A percentile compares a stretch with the other conserved stretches of the same genome.
Evolutionary conservation across 2,888 invertebrate species (phyloP).

Genomic region (Drosophila monieri): DNA sequence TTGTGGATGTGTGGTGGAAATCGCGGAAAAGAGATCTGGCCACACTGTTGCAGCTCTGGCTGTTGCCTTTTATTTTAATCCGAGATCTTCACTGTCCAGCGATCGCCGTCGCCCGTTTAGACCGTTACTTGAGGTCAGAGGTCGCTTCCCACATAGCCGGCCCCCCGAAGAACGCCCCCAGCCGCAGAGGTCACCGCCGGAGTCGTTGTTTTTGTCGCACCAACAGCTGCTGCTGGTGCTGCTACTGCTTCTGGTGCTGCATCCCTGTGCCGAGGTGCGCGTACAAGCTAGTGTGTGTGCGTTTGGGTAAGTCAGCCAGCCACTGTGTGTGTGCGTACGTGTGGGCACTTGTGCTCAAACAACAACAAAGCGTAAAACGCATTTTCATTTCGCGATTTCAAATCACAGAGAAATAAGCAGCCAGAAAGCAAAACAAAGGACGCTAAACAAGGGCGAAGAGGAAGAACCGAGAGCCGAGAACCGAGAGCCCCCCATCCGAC

Average conservation of each 20-base stretch:
- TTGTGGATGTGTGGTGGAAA: not conserved
- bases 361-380: constrained; percentile 65
- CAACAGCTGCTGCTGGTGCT: constrained; percentile 21
- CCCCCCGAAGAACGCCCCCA: not conserved
- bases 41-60: constrained; percentile 19
- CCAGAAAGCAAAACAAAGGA: constrained; percentile 13
- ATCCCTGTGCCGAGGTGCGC: constrained; percentile 5
- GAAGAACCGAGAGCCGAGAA: constrained; percentile 7
- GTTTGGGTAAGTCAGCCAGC: constrained; percentile 11
- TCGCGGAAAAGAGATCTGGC: constrained; percentile 2
- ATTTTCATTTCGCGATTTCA: constrained; percentile 54
- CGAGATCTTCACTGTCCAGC: constrained; percentile 24
- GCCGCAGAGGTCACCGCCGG: constrained; percentile 19
- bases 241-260: constrained; percentile 16
- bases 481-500: not conserved
- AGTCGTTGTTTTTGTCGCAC: constrained; percentile 21
- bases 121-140: constrained; percentile 19
- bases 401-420: constrained; percentile 9
- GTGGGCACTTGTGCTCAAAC: constrained; percentile 32
- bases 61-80: constrained; percentile 38
- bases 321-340: constrained; percentile 23
- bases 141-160: constrained; percentile 8
- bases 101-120: constrained; percentile 9
- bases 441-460: constrained; percentile 2
- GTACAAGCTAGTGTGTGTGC: constrained; percentile 11